Conservation (phyloP, 2,797 vertebrate species). For the Gadopsis bispinosus region DNA sequence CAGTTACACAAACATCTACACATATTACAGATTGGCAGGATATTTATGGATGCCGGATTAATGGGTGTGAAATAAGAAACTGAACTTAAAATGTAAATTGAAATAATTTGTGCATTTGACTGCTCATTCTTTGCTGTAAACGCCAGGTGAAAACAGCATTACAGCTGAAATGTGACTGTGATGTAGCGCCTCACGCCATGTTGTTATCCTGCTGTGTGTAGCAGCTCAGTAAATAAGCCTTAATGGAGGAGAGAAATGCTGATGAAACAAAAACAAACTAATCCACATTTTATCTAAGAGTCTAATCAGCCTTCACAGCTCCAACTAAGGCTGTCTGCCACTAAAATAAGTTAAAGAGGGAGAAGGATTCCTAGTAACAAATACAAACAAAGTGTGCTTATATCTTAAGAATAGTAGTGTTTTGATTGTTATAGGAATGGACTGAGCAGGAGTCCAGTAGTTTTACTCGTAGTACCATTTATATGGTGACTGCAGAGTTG, state of each 20-base stretch:
- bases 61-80: constrained; percentile 1
- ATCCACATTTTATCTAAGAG: not conserved
- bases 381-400: not conserved
- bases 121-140: not conserved
- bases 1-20: not conserved
- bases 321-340: not conserved
- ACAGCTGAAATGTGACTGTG: not conserved
- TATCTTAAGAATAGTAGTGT: not conserved
- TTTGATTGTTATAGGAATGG: not conserved
- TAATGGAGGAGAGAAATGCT: constrained; percentile 23
- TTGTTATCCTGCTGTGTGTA: constrained; percentile 1
- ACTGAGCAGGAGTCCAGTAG: too few species aligned
- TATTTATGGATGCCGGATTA: not conserved
- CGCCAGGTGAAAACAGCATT: not conserved
- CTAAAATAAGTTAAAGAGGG: not conserved
- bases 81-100: not conserved
- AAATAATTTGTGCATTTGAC: not conserved
- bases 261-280: constrained; percentile 31
- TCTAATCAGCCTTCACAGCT: constrained; percentile 6
- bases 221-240: constrained; percentile 23
- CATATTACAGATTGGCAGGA: not conserved
- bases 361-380: not conserved
- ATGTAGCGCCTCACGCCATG: not conserved
- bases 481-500: not conserved
- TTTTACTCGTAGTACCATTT: too few species aligned